Evolutionary conservation across 2,113 vertebrate species (phyloP).

Genomic region (Corynorhinus townsendii): DNA sequence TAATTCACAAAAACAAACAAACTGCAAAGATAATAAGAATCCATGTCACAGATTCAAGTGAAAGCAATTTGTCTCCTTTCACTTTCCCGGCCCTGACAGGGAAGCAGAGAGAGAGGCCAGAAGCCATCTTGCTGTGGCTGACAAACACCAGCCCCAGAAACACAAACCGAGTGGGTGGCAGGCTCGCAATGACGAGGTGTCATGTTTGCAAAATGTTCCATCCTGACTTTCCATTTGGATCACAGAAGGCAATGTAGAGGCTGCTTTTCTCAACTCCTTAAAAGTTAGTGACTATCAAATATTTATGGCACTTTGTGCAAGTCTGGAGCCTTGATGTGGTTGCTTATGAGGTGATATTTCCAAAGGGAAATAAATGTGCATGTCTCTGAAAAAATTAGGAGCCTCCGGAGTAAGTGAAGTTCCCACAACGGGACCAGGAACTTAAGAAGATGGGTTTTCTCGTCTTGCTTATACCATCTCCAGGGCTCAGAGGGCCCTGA

Average conservation of each 20-base stretch:
- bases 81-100: background rate
- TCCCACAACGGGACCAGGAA: background rate
- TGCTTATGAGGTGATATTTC: background rate
- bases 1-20: background rate
- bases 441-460: background rate
- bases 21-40: background rate
- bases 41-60: background rate
- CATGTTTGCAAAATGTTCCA: conserved; percentile 31
- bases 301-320: conserved; percentile 31
- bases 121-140: background rate
- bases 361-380: background rate
- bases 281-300: conserved; percentile 52
- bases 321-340: background rate
- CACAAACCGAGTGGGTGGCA: background rate
- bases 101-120: background rate
- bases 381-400: background rate
- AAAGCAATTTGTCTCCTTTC: background rate
- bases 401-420: background rate
- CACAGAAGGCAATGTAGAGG: conserved; percentile 41
- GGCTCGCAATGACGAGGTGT: background rate
- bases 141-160: conserved; percentile 24
- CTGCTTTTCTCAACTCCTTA: conserved; percentile 48
- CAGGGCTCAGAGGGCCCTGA: background rate
- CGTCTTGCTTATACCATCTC: background rate
- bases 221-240: conserved; percentile 30